Base-by-base conservation (phyloP, 2,797 vertebrate species). In the Geotrypetes seraphini region DNA sequence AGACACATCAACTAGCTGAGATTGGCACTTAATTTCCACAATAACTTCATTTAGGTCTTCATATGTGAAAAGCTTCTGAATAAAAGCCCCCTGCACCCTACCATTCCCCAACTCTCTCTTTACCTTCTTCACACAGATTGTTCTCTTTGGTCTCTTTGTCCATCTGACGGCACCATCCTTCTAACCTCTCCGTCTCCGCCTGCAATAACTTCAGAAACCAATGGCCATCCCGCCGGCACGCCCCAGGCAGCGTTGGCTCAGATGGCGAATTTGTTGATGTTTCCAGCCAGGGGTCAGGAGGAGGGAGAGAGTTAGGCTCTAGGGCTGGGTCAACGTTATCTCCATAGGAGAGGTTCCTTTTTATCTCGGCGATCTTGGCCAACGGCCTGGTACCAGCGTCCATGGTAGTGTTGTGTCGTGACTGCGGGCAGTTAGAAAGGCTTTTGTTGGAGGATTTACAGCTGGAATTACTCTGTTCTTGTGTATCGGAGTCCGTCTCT, bases 101-200 rank as follows among this genome's bases (percentile, higher is more conserved):
- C 2, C 4, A 12, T 10, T 8, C 5, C 22, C 5, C 1, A 8
- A 31, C 27, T 9, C 5, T 15, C 16, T 27, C 14, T 6, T 4
- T 57, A 96, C 96, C 94, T 74, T 98, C 93, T 69, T 98, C 93
- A 59, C 92, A 92, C 56, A 98, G 88, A 70, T 78, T 90, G 75
- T 97, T 91, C 77, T 97, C 92, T 79, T 89, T 93, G 75, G 91
- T 96, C 80, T 99, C 96, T 79, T 91, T 88, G 54, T 99, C 90
- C 93, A 99, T 99, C 85, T 99, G 96, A 47, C 85, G 88, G 67
- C 94, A 99, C 96, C 96, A 99, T 40, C 96, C 96, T 54, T 99
- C 93, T 68, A 99, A 88, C 35, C 96, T 82, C 41, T 92, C 94
- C 0, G 90, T 93, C 65, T 99, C 96, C 0, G 94, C 94, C 73